phyloP scores from a whole-genome alignment of 2,113 vertebrate genomes.

The Elanoides forficatus region DNA sequence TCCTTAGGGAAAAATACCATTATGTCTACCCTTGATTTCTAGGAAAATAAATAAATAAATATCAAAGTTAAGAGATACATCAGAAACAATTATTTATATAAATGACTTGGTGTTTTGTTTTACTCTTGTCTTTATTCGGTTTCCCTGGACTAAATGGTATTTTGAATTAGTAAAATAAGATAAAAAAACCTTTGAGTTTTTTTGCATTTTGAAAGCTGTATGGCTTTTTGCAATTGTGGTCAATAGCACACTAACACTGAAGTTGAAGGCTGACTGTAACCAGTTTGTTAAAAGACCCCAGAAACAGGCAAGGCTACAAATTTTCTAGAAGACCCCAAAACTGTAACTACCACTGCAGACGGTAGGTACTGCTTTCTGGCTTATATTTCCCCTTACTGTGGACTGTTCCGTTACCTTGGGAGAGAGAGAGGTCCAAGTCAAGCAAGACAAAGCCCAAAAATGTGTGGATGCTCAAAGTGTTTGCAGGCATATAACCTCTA shows the following conservation, averaged over 20 bases:
- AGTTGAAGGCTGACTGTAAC: not conserved
- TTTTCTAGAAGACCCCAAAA: not conserved
- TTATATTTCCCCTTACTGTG: not conserved
- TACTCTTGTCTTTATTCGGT: not conserved
- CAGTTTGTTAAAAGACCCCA: not conserved
- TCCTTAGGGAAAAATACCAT: not conserved
- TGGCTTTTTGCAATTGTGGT: not conserved
- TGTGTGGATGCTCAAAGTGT: not conserved
- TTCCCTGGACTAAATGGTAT: not conserved
- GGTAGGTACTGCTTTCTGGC: not conserved
- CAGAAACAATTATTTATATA: not conserved
- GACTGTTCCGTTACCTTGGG: not conserved
- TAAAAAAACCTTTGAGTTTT: not conserved
- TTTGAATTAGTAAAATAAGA: not conserved
- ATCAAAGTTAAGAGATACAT: not conserved
- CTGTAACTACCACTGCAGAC: not conserved
- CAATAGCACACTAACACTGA: not conserved
- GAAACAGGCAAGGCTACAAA: not conserved
- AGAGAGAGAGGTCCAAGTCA: not conserved
- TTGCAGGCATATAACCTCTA: not conserved
- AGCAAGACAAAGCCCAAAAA: not conserved
- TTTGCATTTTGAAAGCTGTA: not conserved
- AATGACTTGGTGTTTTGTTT: not conserved
- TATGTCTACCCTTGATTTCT: not conserved
- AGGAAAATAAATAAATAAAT: not conserved